Percentiles rank a stretch among this genome's conserved stretches.
Evolutionary conservation across 2,113 vertebrate species (phyloP).

Genomic region (Stegostoma tigrinum): DNA sequence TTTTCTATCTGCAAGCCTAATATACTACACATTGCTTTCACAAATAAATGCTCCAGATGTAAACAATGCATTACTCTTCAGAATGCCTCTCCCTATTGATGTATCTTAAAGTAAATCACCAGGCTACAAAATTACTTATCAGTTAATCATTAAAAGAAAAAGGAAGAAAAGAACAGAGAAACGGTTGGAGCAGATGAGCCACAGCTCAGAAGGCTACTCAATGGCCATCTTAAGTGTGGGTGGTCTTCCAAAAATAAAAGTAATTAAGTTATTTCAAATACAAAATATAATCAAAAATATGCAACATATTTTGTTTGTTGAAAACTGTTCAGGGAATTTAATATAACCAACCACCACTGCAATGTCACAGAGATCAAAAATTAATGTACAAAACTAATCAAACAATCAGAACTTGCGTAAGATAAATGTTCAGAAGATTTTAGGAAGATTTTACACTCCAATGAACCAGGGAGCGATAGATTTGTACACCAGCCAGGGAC

Average conservation of each 20-base stretch:
- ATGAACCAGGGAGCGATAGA: neutral
- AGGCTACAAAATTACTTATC: too few relatives aligned
- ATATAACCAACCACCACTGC: neutral
- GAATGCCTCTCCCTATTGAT: too few relatives aligned
- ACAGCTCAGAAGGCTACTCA: too few relatives aligned
- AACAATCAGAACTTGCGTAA: neutral
- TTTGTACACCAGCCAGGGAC: neutral
- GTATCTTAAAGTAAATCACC: too few relatives aligned
- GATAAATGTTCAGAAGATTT: neutral
- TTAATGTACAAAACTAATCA: neutral
- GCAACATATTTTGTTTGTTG: neutral
- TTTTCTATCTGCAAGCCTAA: too few relatives aligned
- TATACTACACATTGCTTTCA: too few relatives aligned
- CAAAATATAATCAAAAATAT: slow-evolving; percentile 37
- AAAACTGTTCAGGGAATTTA: neutral
- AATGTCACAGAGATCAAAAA: neutral
- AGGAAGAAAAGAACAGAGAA: too few relatives aligned
- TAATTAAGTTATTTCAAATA: slow-evolving; percentile 45
- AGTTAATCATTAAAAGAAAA: too few relatives aligned
- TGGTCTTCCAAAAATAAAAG: slow-evolving; percentile 14
- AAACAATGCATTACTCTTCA: too few relatives aligned
- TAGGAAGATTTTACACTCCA: neutral
- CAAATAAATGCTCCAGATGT: too few relatives aligned
- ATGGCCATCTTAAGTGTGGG: too few relatives aligned
- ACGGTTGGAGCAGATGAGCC: too few relatives aligned